Conservation (phyloP, 1,140 invertebrate species). For the Cydia amplana region DNA sequence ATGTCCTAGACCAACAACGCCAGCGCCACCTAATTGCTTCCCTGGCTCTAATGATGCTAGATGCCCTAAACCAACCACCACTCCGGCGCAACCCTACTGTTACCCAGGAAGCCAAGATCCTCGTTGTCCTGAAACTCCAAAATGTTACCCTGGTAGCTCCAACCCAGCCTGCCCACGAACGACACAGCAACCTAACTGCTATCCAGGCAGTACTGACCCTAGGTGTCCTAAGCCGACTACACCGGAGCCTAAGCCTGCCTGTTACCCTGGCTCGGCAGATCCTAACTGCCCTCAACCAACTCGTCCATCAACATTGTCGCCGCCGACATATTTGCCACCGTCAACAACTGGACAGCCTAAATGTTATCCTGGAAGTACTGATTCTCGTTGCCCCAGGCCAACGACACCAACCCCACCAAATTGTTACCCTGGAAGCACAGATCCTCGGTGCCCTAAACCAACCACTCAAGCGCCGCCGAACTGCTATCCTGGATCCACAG, state of each 20-base stretch:
- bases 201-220: conserved; percentile 51
- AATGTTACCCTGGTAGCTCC: conserved; percentile 59
- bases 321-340: conserved; percentile 35
- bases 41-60: conserved; percentile 50
- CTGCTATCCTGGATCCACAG: conserved; percentile 49
- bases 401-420: conserved; percentile 38
- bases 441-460: conserved; percentile 62
- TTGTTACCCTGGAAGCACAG: conserved; percentile 56
- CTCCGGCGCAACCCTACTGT: conserved; percentile 43
- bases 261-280: conserved; percentile 71
- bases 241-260: conserved; percentile 34
- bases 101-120: conserved; percentile 56
- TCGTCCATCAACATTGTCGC: conserved; percentile 35
- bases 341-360: conserved; percentile 19
- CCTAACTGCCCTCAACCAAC: conserved; percentile 49
- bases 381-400: conserved; percentile 63
- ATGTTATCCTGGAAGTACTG: conserved; percentile 65
- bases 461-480: conserved; percentile 34
- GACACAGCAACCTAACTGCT: conserved; percentile 46
- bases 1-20: conserved; percentile 36
- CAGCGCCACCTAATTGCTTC: conserved; percentile 44
- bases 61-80: conserved; percentile 44
- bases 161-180: conserved; percentile 57
- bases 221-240: conserved; percentile 50
- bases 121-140: conserved; percentile 39